Evolutionary conservation across 2,888 invertebrate genomes (phyloP).

Genomic region (Brachylomia viminalis): DNA sequence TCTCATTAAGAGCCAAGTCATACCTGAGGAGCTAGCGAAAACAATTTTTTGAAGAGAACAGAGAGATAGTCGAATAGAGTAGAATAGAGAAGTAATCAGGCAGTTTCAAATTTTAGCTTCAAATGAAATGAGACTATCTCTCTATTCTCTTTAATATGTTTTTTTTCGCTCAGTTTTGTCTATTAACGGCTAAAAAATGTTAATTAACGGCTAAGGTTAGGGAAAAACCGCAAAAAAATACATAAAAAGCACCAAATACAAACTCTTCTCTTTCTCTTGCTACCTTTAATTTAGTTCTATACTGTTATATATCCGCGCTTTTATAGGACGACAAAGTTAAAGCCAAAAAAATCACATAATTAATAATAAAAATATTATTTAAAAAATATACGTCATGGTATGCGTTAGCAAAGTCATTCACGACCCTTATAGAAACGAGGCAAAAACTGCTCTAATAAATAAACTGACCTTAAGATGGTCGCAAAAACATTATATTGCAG

Average conservation of each 20-base stretch:
- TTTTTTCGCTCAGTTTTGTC: too few relatives aligned
- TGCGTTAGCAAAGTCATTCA: not conserved
- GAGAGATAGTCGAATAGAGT: too few relatives aligned
- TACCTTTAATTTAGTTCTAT: constrained; percentile 2
- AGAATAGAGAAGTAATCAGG: not conserved
- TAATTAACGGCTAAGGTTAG: not conserved
- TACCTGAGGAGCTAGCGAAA: not conserved
- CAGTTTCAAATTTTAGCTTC: not conserved
- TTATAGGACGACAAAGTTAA: constrained; percentile 32
- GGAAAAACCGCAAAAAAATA: not conserved
- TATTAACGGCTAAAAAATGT: too few relatives aligned
- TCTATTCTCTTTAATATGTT: too few relatives aligned
- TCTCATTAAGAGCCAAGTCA: not conserved
- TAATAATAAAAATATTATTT: not conserved
- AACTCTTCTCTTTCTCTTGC: not conserved
- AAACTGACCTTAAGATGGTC: not conserved
- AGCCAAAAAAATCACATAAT: constrained; percentile 43
- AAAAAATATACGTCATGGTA: constrained; percentile 51
- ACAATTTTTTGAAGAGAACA: not conserved
- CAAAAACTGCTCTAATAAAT: not conserved
- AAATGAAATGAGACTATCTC: not conserved
- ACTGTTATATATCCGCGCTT: constrained; percentile 11
- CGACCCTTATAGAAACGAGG: not conserved
- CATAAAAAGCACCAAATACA: constrained; percentile 18
- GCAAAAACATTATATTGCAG: not conserved